These are phyloP conservation scores for Volucella inanis DNA, from an alignment of 2,888 invertebrate species.

Conservation along the genomic window DNA sequence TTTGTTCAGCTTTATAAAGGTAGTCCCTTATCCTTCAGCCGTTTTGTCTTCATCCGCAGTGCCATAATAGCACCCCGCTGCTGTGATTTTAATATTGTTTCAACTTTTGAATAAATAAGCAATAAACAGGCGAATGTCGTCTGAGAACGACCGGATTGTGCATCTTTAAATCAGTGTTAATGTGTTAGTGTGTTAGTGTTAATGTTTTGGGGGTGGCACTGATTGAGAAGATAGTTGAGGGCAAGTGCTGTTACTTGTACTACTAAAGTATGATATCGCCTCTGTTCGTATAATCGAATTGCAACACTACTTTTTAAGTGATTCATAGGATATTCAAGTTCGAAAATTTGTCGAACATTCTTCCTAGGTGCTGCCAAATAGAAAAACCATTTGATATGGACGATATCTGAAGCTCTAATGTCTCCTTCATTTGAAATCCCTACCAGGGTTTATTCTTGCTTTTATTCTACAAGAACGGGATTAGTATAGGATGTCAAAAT, in stretches of 20 bases:
- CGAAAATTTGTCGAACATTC: no score
- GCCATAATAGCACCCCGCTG: neutral
- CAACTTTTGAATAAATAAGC: constrained; percentile 70
- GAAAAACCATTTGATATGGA: no score
- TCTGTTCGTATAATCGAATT: no score
- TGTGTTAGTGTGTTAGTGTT: constrained; percentile 38
- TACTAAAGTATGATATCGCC: no score
- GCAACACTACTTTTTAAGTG: no score
- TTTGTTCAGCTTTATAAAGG: constrained; percentile 25
- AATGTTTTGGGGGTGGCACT: constrained; percentile 4
- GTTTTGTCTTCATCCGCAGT: no score
- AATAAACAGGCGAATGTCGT: constrained; percentile 69
- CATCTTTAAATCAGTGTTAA: constrained; percentile 68
- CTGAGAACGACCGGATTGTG: constrained; percentile 50
- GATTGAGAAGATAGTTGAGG: constrained; percentile 4
- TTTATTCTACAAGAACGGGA: constrained; percentile 39
- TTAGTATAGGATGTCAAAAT: no score
- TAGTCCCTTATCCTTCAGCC: neutral
- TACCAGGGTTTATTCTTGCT: constrained; percentile 19
- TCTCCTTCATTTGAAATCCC: no score
- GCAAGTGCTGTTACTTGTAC: neutral
- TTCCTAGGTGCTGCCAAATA: no score
- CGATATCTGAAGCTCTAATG: no score
- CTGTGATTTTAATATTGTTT: constrained; percentile 50
- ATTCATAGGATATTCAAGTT: no score